Conservation (phyloP, 2,113 vertebrate genomes). For the Seriola aureovittata region DNA sequence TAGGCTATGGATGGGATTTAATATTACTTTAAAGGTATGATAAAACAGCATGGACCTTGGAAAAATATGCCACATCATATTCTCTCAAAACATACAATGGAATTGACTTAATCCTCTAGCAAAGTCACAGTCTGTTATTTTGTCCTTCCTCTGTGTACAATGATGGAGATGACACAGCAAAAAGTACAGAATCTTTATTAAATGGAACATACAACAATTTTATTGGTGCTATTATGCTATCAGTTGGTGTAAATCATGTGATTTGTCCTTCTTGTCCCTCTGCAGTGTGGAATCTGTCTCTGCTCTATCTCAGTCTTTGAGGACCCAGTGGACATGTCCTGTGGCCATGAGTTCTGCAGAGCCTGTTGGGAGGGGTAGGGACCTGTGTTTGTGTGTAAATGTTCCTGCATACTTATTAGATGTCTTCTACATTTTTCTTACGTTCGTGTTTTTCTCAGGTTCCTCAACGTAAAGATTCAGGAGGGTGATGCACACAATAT, state of each 20-base stretch:
- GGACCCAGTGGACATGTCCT: slow-evolving; percentile 82
- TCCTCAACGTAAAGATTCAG: slow-evolving; percentile 81
- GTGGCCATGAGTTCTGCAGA: slow-evolving; percentile 81
- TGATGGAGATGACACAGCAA: neutral
- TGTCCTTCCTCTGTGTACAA: neutral
- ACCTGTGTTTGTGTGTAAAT: neutral
- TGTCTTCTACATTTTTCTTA: neutral
- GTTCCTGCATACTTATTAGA: neutral
- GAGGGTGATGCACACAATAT: slow-evolving; percentile 82
- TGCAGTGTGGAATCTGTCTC: slow-evolving; percentile 81
- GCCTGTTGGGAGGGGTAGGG: slow-evolving; percentile 80
- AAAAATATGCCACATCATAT: neutral
- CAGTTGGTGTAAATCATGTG: neutral
- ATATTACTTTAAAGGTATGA: neutral
- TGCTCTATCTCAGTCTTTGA: slow-evolving; percentile 82
- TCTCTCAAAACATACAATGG: neutral
- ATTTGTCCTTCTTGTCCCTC: slow-evolving; percentile 7
- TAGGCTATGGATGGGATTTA: neutral
- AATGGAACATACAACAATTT: neutral
- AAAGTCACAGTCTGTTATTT: neutral
- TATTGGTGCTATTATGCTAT: neutral
- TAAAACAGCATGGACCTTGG: neutral
- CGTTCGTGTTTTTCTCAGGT: slow-evolving; percentile 54
- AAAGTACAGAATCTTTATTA: neutral
- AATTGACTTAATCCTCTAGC: neutral